Percentiles rank a stretch among this genome's conserved stretches.
These are phyloP conservation scores for Athetis lepigone DNA, from an alignment of 2,888 invertebrate genomes.

Conservation along the genomic window DNA sequence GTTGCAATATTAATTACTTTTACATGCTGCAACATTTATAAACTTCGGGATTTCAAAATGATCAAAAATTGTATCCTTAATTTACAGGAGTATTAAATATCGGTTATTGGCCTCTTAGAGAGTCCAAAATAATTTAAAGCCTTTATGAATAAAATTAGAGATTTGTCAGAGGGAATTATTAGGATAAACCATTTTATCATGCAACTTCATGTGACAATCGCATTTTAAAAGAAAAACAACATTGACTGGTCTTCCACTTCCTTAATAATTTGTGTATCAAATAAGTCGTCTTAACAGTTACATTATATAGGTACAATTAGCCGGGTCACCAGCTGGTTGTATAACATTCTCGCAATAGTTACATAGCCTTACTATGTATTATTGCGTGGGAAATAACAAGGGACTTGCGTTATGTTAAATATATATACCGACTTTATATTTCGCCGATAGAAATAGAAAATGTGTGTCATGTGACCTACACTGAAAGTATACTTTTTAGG, in stretches of 20 bases:
- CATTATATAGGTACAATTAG: conserved; percentile 50
- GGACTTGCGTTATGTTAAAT: conserved; percentile 41
- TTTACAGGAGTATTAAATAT: too few relatives aligned
- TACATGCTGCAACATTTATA: background rate
- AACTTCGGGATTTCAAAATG: background rate
- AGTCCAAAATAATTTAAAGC: too few relatives aligned
- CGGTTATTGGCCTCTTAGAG: too few relatives aligned
- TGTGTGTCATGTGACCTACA: conserved; percentile 1
- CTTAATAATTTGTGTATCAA: background rate
- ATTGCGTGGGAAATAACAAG: conserved; percentile 49
- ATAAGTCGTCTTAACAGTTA: conserved; percentile 36
- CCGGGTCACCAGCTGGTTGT: conserved; percentile 58
- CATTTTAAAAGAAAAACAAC: too few relatives aligned
- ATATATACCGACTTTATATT: conserved; percentile 11
- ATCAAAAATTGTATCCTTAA: too few relatives aligned
- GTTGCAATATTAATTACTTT: conserved; percentile 3
- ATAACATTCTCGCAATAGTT: conserved; percentile 67
- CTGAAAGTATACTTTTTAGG: background rate
- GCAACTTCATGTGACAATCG: too few relatives aligned
- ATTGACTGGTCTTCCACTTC: too few relatives aligned
- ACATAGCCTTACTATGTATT: conserved; percentile 51
- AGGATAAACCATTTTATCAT: too few relatives aligned
- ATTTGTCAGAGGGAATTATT: too few relatives aligned
- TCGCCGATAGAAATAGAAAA: background rate
- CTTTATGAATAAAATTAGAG: too few relatives aligned